A percentile compares a stretch with the other conserved stretches of the same genome.
Conservation (phyloP, 2,797 vertebrate species). For the Sebastolobus altivelis region DNA sequence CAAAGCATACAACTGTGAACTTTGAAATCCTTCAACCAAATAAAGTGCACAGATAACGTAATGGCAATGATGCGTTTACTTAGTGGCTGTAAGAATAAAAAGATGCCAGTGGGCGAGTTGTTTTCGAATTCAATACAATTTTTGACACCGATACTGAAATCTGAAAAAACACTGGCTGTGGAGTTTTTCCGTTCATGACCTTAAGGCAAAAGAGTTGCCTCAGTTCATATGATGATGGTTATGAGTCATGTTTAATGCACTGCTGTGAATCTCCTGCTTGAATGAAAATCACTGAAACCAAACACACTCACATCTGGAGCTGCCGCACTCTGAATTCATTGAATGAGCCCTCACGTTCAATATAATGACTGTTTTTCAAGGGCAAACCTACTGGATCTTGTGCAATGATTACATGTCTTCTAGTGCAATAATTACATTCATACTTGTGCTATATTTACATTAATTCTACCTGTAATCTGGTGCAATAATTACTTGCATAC, state of each 20-base stretch:
- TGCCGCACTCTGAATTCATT: background rate
- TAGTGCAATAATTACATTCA: background rate
- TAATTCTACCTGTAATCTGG: too few relatives aligned
- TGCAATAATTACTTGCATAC: too few relatives aligned
- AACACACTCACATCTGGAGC: background rate
- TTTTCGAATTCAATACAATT: background rate
- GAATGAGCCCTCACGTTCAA: background rate
- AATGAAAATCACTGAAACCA: slow-evolving; percentile 26
- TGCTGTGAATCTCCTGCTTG: background rate
- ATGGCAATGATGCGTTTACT: background rate
- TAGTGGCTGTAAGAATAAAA: background rate
- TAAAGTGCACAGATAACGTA: background rate
- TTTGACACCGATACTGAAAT: background rate
- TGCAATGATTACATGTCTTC: background rate
- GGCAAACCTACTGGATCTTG: background rate
- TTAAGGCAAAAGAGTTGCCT: background rate
- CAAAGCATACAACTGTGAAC: too few relatives aligned
- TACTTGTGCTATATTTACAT: too few relatives aligned
- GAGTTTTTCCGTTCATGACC: background rate
- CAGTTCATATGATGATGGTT: background rate
- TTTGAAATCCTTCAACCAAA: background rate
- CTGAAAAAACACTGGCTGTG: background rate
- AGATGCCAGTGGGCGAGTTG: background rate
- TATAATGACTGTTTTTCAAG: background rate
- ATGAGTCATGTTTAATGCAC: slow-evolving; percentile 6